phyloP scores from a whole-genome alignment of 2,113 vertebrate species.

The Zeus faber region DNA sequence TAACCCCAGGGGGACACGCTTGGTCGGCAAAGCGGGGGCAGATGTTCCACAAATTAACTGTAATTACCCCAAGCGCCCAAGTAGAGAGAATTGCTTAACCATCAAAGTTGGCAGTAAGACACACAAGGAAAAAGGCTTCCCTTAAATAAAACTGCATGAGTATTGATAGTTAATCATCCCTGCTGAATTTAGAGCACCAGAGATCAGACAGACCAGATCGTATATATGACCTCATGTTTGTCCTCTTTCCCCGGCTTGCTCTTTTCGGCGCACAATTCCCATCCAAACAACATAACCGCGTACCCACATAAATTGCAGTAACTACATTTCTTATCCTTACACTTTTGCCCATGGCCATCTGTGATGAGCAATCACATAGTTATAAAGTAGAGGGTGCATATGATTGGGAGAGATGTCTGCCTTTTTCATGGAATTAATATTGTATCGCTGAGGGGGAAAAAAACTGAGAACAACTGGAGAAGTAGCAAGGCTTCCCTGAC shows the following conservation, averaged over 20 bases:
- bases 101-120: constrained; percentile 25
- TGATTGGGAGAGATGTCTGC: constrained; percentile 42
- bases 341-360: constrained; percentile 50
- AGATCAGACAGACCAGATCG: constrained; percentile 28
- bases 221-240: constrained; percentile 42
- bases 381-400: constrained; percentile 35
- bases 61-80: constrained; percentile 28
- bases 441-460: constrained; percentile 26
- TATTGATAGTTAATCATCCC: constrained; percentile 17
- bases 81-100: constrained; percentile 16
- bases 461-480: constrained; percentile 48
- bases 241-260: constrained; percentile 27
- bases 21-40: constrained; percentile 37
- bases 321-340: constrained; percentile 50
- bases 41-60: constrained; percentile 34
- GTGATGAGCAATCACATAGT: constrained; percentile 49
- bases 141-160: constrained; percentile 15
- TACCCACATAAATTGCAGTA: constrained; percentile 36
- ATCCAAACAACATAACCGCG: constrained; percentile 47
- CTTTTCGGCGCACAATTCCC: constrained; percentile 35
- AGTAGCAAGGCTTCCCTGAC: constrained; percentile 32
- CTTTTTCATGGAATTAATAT: constrained; percentile 45
- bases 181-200: constrained; percentile 44
- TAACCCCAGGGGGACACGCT: not conserved
- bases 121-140: constrained; percentile 16